These are phyloP conservation scores for Drosophila algonquin DNA, from an alignment of 2,888 invertebrate genomes.

Conservation along the genomic window DNA sequence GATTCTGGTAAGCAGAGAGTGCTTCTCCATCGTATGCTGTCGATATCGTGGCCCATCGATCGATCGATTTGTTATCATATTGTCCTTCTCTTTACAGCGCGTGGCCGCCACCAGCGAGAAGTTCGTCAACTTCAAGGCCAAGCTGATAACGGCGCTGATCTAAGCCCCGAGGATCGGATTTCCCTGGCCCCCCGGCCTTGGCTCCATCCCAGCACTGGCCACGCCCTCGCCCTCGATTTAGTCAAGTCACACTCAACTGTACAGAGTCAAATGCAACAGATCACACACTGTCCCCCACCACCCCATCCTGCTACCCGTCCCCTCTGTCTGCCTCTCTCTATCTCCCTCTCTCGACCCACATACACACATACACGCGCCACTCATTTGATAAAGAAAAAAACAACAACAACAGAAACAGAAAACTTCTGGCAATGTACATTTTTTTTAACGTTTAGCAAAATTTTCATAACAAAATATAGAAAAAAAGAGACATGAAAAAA, in stretches of 20 bases:
- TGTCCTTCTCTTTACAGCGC: slow-evolving; percentile 85
- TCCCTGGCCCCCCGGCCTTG: background rate
- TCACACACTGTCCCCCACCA: slow-evolving; percentile 9
- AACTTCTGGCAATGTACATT: slow-evolving; percentile 46
- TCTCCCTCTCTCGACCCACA: background rate
- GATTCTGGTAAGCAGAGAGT: slow-evolving; percentile 88
- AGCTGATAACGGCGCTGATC: slow-evolving; percentile 94
- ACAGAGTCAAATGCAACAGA: slow-evolving; percentile 66
- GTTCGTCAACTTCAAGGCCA: slow-evolving; percentile 96
- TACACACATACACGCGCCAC: slow-evolving; percentile 22
- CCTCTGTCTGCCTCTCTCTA: background rate
- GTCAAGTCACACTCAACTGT: slow-evolving; percentile 70
- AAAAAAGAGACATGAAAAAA: slow-evolving; percentile 43
- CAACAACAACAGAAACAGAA: background rate
- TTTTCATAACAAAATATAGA: slow-evolving; percentile 46
- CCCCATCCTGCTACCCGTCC: slow-evolving; percentile 9
- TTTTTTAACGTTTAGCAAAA: slow-evolving; percentile 54
- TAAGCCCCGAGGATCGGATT: slow-evolving; percentile 83
- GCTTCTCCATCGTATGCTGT: background rate
- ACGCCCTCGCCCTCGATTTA: slow-evolving; percentile 53
- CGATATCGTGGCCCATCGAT: too few relatives aligned
- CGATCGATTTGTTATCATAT: background rate
- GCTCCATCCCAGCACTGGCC: slow-evolving; percentile 33
- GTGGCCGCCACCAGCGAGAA: slow-evolving; percentile 95
- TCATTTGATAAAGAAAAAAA: background rate